Base-by-base conservation (phyloP, 2,797 vertebrate species). In the Danio choprae region DNA sequence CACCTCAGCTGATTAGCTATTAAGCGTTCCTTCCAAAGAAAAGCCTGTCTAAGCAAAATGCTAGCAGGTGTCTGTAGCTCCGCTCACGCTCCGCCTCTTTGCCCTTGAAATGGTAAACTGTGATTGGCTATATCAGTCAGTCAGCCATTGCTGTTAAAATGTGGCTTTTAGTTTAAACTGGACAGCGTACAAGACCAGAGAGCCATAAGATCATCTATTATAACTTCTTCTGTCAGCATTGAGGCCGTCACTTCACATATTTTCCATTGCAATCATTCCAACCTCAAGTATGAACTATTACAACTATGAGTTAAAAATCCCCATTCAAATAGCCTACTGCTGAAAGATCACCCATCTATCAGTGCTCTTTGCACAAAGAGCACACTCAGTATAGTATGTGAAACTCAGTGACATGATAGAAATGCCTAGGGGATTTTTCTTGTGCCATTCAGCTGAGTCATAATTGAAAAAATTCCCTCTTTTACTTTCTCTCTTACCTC, bases 401-500 rank as follows among this genome's bases (percentile, higher is more conserved):
- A 72, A 64, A 79, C 46, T 38, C 11, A 53, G 50, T 40, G n/a
- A 41, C 29, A 40, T 8, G 40, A 53, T 6, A 22, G 22, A 77
- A 77, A 78, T 3, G 0, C 38, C 53, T 6, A n/a, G 65, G 55
- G 29, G 4, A 10, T 29, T 29, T 72, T 79, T 79, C n/a, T 6
- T 53, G n/a, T 46, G 22, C 15, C 40, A 51, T 53, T 44, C 6
- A 53, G 36, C n/a, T 15, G 36, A 46, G 56, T 82, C 64, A 40
- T 20, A 51, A 36, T 36, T 6, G 15, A 50, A 64, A 65, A 9
- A 48, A 67, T 44, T 11, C 12, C n/a, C 40, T 50, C 62, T 67
- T 67, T 81, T 29, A 44, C 13, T 84, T 72, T 77, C 29, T 58
- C 8, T 77, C 77, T 91, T 87, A 95, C 97, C 95, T 99, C 98